phyloP scores from a whole-genome alignment of 2,113 vertebrate genomes.

The Rhegmatorhina hoffmannsi region DNA sequence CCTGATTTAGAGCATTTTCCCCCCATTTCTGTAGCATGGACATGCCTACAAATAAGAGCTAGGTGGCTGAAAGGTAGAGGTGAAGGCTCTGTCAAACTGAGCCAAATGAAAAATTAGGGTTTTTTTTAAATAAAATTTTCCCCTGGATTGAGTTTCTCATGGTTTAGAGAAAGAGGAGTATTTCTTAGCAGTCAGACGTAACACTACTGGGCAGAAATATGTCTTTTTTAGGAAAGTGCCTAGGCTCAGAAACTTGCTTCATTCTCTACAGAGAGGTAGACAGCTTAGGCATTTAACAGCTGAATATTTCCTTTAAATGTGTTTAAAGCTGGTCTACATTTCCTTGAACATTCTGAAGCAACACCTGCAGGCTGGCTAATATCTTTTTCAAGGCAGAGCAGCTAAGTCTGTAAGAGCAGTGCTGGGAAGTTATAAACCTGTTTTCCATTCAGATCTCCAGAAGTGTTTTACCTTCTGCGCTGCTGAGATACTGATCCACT shows the following conservation, averaged over 20 bases:
- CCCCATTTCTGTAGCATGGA: neutral
- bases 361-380: neutral
- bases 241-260: neutral
- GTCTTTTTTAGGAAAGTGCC: neutral
- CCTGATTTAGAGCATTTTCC: neutral
- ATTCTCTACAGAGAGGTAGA: neutral
- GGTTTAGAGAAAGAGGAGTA: neutral
- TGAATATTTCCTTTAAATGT: neutral
- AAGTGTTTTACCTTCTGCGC: neutral
- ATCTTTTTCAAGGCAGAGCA: neutral
- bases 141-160: neutral
- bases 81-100: neutral
- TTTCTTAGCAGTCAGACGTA: neutral
- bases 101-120: neutral
- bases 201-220: neutral
- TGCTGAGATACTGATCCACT: neutral
- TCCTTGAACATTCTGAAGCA: neutral
- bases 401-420: accelerated
- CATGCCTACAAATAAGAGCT: neutral
- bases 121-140: neutral
- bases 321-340: neutral
- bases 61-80: neutral
- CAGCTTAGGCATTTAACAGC: neutral
- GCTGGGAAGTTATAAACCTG: neutral
- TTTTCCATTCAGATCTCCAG: accelerated